These are phyloP conservation scores for Pachypeltis micranthus DNA, from an alignment of 1,140 invertebrate species.

Conservation along the genomic window DNA sequence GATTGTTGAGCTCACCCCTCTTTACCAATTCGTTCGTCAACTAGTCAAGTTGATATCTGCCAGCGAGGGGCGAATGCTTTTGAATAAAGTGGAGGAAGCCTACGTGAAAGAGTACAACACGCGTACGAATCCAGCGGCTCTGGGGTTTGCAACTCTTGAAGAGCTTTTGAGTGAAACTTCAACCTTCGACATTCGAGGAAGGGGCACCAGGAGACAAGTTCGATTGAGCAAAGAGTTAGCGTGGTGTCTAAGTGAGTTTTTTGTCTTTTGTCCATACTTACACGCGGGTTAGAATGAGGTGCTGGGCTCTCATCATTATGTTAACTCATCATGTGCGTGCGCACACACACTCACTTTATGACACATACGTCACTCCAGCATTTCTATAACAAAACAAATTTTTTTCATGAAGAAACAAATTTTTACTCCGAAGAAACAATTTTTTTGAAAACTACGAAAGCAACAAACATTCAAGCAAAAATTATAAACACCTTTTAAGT, in stretches of 20 bases:
- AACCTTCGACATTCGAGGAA: slow-evolving; percentile 39
- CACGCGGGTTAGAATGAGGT: no score
- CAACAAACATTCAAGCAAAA: no score
- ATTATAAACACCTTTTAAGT: no score
- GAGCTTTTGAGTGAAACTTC: slow-evolving; percentile 44
- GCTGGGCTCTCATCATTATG: no score
- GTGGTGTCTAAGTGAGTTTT: neutral
- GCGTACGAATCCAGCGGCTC: slow-evolving; percentile 41
- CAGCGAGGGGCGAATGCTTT: slow-evolving; percentile 39
- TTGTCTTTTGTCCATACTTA: no score
- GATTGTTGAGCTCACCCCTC: slow-evolving; percentile 40
- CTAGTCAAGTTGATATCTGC: slow-evolving; percentile 43
- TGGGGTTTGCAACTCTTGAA: slow-evolving; percentile 41
- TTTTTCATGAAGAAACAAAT: no score
- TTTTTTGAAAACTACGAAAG: no score
- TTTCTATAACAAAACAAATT: no score
- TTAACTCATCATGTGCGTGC: no score
- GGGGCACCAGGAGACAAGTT: slow-evolving; percentile 34
- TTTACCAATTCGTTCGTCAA: slow-evolving; percentile 46
- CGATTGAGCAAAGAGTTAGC: slow-evolving; percentile 37
- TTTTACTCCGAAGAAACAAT: no score
- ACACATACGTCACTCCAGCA: no score
- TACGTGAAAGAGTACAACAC: slow-evolving; percentile 43
- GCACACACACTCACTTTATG: no score
- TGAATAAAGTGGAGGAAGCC: slow-evolving; percentile 42